These are phyloP conservation scores for Dolichallabes microphthalmus DNA, from an alignment of 2,113 vertebrate genomes.

Conservation along the genomic window DNA sequence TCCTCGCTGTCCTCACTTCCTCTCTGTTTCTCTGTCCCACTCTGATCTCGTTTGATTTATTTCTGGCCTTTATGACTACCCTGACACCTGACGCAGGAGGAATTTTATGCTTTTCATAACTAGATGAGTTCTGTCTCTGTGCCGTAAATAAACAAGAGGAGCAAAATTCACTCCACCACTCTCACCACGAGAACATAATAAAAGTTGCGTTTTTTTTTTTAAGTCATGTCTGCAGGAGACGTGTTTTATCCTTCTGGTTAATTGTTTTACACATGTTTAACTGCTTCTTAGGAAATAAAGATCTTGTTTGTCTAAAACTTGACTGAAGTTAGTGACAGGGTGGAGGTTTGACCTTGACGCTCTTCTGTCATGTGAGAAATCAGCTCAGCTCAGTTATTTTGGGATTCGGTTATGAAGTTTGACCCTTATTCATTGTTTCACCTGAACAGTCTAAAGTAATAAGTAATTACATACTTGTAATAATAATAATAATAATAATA, in stretches of 20 bases:
- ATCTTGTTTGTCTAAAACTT: not conserved
- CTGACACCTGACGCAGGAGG: constrained; percentile 78
- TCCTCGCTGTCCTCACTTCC: no score
- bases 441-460: not conserved
- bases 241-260: constrained; percentile 38
- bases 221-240: constrained; percentile 63
- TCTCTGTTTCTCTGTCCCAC: not conserved
- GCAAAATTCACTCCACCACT: constrained; percentile 4
- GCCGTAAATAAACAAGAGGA: constrained; percentile 67
- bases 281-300: not conserved
- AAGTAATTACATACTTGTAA: not conserved
- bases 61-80: constrained; percentile 73
- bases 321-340: not conserved
- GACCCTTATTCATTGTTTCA: not conserved
- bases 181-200: constrained; percentile 28
- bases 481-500: not conserved
- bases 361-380: not conserved
- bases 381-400: not conserved
- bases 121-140: constrained; percentile 73
- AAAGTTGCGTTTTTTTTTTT: constrained; percentile 53
- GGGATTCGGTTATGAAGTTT: not conserved
- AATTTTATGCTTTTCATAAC: constrained; percentile 78
- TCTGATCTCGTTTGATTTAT: constrained; percentile 63
- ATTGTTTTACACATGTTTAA: not conserved
- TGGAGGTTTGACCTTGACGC: not conserved